phyloP scores from a whole-genome alignment of 2,113 vertebrate species.

The Bombycilla garrulus region DNA sequence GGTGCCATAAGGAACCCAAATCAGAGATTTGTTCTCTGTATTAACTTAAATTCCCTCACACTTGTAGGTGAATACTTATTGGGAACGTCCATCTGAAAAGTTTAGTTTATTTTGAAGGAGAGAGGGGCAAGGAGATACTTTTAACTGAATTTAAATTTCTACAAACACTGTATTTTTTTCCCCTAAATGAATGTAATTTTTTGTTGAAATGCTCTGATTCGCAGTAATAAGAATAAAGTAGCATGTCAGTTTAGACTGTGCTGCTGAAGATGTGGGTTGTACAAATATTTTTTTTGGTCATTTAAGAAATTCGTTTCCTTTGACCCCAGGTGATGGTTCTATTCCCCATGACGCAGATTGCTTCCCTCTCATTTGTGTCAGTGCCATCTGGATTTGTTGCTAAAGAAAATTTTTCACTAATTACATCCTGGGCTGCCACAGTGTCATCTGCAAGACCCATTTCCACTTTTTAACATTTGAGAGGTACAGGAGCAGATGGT shows the following conservation, averaged over 20 bases:
- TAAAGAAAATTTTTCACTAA: not conserved
- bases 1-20: not conserved
- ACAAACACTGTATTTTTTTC: not conserved
- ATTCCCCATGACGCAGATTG: not conserved
- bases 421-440: not conserved
- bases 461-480: not conserved
- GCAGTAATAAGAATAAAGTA: not conserved
- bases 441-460: not conserved
- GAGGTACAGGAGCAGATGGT: not conserved
- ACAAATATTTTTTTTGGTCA: not conserved
- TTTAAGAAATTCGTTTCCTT: not conserved
- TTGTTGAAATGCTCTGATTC: not conserved
- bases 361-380: not conserved
- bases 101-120: not conserved
- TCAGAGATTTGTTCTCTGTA: not conserved
- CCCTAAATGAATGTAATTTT: rapidly evolving
- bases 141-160: not conserved
- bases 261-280: not conserved
- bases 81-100: not conserved
- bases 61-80: rapidly evolving
- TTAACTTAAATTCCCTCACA: rapidly evolving
- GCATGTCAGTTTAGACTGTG: not conserved
- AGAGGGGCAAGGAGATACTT: rapidly evolving
- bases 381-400: not conserved
- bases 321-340: not conserved